These are phyloP conservation scores for Tupaia chinensis DNA, from an alignment of 2,113 vertebrate species.

Conservation along the genomic window DNA sequence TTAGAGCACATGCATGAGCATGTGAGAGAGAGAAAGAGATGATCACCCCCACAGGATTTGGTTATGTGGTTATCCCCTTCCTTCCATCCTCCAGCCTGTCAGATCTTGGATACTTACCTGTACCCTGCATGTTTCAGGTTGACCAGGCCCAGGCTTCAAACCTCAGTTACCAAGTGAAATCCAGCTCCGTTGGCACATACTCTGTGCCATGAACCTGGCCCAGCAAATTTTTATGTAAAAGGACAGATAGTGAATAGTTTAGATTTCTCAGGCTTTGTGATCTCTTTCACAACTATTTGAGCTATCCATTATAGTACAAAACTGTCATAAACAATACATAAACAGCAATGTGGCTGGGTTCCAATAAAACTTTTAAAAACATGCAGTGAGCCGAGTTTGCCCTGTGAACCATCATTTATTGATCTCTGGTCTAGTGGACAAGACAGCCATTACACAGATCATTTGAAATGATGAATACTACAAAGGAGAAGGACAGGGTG, in stretches of 20 bases:
- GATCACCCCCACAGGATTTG: no score
- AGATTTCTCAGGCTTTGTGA: not conserved
- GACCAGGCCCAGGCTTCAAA: no score
- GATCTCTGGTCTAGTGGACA: not conserved
- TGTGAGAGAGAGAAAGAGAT: no score
- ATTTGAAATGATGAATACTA: conserved; percentile 55
- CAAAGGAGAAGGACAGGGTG: conserved; percentile 31
- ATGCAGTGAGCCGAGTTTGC: not conserved
- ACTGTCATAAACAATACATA: conserved; percentile 14
- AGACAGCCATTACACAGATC: conserved; percentile 34
- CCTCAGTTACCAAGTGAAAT: no score
- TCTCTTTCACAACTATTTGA: not conserved
- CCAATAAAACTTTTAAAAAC: conserved; percentile 43
- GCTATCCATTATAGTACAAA: not conserved
- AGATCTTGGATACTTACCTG: no score
- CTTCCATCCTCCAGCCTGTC: no score
- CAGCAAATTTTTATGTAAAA: conserved; percentile 39
- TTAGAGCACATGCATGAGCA: no score
- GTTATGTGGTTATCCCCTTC: no score
- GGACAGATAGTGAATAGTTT: not conserved
- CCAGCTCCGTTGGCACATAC: no score
- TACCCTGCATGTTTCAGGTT: no score
- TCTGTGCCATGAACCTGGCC: not conserved
- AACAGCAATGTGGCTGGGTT: not conserved
- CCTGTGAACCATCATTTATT: not conserved